phyloP scores from a whole-genome alignment of 2,888 invertebrate species.

The Melinaea marsaeus region DNA sequence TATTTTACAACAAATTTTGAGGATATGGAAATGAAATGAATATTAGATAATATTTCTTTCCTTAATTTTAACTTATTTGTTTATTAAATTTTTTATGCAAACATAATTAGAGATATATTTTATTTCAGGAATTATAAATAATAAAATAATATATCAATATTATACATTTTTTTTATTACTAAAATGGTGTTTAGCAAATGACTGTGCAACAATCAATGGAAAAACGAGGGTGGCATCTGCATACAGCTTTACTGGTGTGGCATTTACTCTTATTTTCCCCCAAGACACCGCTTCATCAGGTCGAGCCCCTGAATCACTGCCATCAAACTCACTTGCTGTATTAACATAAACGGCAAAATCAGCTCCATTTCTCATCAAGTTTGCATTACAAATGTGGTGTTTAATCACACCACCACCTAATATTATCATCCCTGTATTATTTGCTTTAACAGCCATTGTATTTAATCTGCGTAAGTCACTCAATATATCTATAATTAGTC shows the following conservation, averaged over 20 bases:
- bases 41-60: too few species aligned
- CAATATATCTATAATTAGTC: conserved; percentile 94
- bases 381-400: conserved; percentile 99
- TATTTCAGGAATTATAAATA: neutral
- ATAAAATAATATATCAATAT: conserved; percentile 28
- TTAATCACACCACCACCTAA: conserved; percentile 98
- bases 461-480: conserved; percentile 94
- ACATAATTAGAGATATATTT: too few species aligned
- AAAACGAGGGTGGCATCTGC: conserved; percentile 96
- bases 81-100: too few species aligned
- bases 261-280: conserved; percentile 96
- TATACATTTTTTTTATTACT: conserved; percentile 74
- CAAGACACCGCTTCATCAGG: conserved; percentile 99
- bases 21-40: too few species aligned
- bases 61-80: too few species aligned
- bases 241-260: conserved; percentile 94
- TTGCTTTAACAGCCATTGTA: conserved; percentile 94
- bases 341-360: conserved; percentile 97
- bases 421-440: conserved; percentile 97
- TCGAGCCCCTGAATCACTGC: conserved; percentile 97
- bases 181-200: conserved; percentile 89
- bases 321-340: conserved; percentile 97
- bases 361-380: conserved; percentile 99
- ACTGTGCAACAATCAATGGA: conserved; percentile 96
- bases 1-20: too few species aligned